Conservation (phyloP, 2,797 vertebrate species). For the Enoplosus armatus region DNA sequence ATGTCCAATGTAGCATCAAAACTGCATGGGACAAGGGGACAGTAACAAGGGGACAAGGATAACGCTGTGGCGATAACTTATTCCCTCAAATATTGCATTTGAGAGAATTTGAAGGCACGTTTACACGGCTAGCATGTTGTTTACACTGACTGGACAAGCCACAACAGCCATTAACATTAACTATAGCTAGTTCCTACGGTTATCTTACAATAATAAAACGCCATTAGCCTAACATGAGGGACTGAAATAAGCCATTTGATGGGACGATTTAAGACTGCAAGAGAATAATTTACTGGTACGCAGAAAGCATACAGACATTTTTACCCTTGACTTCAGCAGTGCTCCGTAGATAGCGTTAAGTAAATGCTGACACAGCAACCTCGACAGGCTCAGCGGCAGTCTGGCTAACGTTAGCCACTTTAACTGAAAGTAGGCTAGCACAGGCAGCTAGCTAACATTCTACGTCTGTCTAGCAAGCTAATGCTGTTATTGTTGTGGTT, state of each 20-base stretch:
- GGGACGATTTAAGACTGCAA: rapidly evolving
- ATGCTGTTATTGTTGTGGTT: background rate
- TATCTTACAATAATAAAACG: background rate
- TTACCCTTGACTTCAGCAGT: background rate
- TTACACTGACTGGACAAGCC: background rate
- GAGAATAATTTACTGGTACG: rapidly evolving
- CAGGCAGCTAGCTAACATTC: conserved; percentile 18
- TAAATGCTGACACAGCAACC: conserved; percentile 67
- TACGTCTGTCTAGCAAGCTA: background rate
- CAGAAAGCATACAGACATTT: rapidly evolving
- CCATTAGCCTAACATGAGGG: background rate
- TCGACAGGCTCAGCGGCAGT: conserved; percentile 6
- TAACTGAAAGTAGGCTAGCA: conserved; percentile 41
- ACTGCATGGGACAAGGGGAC: no score
- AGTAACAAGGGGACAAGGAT: background rate
- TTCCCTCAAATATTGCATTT: background rate
- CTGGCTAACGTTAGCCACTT: conserved; percentile 49
- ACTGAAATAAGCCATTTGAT: background rate
- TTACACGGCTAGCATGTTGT: background rate
- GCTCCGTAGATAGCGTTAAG: background rate
- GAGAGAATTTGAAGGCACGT: background rate
- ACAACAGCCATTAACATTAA: background rate
- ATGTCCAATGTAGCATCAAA: background rate
- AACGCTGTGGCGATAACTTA: background rate
- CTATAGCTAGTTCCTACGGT: background rate